These are phyloP conservation scores for Tachina fera DNA, from an alignment of 2,888 invertebrate genomes.

Conservation along the genomic window DNA sequence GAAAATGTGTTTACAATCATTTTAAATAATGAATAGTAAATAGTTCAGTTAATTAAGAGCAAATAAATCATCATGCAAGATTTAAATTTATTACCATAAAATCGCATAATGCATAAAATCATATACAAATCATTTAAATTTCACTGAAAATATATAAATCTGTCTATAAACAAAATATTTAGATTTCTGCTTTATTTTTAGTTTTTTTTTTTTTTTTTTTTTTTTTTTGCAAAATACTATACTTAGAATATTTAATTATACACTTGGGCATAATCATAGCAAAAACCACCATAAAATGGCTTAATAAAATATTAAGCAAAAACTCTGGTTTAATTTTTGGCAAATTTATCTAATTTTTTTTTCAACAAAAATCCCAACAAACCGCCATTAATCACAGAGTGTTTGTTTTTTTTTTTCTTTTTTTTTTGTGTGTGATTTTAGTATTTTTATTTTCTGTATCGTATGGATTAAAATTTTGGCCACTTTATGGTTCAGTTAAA, in stretches of 20 bases:
- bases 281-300: constrained; percentile 15
- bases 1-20: neutral
- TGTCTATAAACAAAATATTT: neutral
- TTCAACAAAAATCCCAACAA: constrained; percentile 4
- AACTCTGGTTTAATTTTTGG: constrained; percentile 2
- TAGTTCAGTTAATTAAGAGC: constrained; percentile 23
- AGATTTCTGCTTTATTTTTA: neutral
- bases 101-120: neutral
- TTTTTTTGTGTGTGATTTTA: neutral
- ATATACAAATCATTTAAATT: neutral
- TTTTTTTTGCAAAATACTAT: neutral
- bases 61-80: constrained; percentile 29
- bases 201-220: neutral
- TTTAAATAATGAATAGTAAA: neutral
- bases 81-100: neutral
- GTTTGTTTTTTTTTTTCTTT: neutral
- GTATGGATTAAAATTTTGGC: constrained; percentile 20
- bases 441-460: neutral
- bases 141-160: constrained; percentile 7
- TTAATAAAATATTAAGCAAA: constrained; percentile 4
- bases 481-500: constrained; percentile 33
- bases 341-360: neutral
- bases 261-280: constrained; percentile 18
- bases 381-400: constrained; percentile 29
- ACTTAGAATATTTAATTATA: constrained; percentile 35